Conservation (phyloP, 2,797 vertebrate genomes). For the Pitangus sulphuratus region DNA sequence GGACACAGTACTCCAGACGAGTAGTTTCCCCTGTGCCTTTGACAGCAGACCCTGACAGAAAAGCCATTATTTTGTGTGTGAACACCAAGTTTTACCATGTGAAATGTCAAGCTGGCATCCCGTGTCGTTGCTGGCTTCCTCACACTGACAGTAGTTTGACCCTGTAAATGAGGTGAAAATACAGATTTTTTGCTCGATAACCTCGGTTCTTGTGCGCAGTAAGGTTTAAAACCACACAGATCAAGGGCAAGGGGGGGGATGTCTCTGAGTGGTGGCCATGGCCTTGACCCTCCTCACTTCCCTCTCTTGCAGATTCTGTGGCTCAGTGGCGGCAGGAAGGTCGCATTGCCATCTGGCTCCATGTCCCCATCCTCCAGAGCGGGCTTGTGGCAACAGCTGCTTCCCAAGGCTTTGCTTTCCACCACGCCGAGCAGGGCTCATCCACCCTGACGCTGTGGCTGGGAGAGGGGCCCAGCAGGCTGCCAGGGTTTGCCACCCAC, state of each 20-base stretch:
- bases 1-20: neutral
- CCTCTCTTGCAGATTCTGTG: conserved; percentile 76
- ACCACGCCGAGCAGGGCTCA: conserved; percentile 81
- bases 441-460: conserved; percentile 88
- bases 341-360: conserved; percentile 86
- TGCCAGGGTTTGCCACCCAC: conserved; percentile 89
- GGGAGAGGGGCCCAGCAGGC: conserved; percentile 81
- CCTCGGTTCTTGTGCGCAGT: accelerated
- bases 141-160: accelerated
- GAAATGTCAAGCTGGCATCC: accelerated
- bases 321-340: conserved; percentile 83
- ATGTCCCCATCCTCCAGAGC: conserved; percentile 85
- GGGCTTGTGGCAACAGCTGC: conserved; percentile 79
- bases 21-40: neutral
- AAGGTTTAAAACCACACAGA: neutral
- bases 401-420: conserved; percentile 87
- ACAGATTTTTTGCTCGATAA: accelerated
- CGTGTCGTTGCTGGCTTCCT: accelerated
- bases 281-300: neutral
- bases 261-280: accelerated
- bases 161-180: neutral
- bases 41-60: accelerated
- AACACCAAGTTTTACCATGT: accelerated
- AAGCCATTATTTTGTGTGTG: accelerated
- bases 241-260: accelerated